Evolutionary conservation across 2,888 invertebrate genomes (phyloP).

Genomic region (Pammene fasciana): DNA sequence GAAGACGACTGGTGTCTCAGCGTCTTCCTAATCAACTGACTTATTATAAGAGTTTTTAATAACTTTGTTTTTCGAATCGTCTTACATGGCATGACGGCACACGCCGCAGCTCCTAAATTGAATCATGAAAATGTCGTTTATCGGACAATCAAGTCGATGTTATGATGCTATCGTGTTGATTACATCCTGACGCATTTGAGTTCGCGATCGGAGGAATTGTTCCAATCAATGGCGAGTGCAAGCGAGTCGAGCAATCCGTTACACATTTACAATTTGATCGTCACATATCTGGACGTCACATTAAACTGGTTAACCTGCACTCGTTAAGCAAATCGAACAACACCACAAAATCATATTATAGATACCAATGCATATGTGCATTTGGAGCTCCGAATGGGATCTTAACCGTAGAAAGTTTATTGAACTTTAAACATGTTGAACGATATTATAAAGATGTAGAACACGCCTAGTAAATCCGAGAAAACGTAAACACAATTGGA

Average conservation of each 20-base stretch:
- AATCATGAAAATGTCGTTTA: conserved; percentile 39
- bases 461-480: conserved; percentile 53
- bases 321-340: neutral
- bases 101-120: conserved; percentile 33
- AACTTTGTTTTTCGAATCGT: conserved; percentile 3
- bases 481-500: conserved; percentile 59
- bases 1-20: neutral
- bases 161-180: conserved; percentile 36
- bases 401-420: conserved; percentile 59
- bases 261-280: no score
- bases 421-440: conserved; percentile 75
- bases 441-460: conserved; percentile 73
- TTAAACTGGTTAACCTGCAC: neutral
- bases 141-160: conserved; percentile 37
- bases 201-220: conserved; percentile 22
- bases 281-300: neutral
- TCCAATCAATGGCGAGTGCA: neutral
- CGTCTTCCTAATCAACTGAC: conserved; percentile 7
- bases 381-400: conserved; percentile 29
- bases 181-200: conserved; percentile 35
- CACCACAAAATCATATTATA: conserved; percentile 17
- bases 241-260: neutral
- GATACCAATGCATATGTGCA: neutral
- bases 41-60: conserved; percentile 12
- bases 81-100: conserved; percentile 12